Conservation (phyloP, 2,888 invertebrate species). For the Adelphocoris suturalis region DNA sequence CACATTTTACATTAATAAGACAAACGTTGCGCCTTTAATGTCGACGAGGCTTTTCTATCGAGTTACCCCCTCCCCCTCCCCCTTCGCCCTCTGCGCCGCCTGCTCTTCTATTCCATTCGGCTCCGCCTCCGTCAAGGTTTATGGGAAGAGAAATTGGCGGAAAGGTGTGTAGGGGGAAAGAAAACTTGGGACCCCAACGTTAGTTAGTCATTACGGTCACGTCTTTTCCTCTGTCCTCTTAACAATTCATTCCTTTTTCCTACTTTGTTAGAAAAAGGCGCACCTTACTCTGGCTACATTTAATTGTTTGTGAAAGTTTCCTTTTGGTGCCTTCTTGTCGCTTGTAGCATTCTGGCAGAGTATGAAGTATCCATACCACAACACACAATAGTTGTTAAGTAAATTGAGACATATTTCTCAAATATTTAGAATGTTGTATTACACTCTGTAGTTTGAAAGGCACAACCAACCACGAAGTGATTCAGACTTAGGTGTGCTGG, state of each 20-base stretch:
- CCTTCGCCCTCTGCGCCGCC: background rate
- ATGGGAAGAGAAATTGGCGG: conserved; percentile 58
- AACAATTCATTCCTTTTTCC: conserved; percentile 68
- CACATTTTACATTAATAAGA: conserved; percentile 52
- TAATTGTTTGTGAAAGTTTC: conserved; percentile 63
- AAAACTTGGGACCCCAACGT: conserved; percentile 34
- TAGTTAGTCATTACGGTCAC: conserved; percentile 67
- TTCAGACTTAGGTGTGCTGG: too few species aligned
- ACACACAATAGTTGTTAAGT: background rate
- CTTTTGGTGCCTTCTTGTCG: conserved; percentile 31
- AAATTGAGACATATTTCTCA: too few species aligned
- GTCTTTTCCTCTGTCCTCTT: conserved; percentile 62
- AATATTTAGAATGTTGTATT: too few species aligned
- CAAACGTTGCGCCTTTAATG: conserved; percentile 50
- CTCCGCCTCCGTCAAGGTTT: conserved; percentile 46
- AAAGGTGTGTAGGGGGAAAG: conserved; percentile 42
- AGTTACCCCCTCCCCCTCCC: background rate
- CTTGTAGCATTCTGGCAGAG: background rate
- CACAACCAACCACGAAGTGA: too few species aligned
- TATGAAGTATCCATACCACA: background rate
- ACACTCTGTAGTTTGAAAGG: too few species aligned
- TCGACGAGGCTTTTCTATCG: conserved; percentile 46
- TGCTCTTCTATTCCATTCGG: background rate
- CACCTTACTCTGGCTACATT: conserved; percentile 63
- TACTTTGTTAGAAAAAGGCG: conserved; percentile 45